Base-by-base conservation (phyloP, 2,888 invertebrate species). In the Drosophila colorata region DNA sequence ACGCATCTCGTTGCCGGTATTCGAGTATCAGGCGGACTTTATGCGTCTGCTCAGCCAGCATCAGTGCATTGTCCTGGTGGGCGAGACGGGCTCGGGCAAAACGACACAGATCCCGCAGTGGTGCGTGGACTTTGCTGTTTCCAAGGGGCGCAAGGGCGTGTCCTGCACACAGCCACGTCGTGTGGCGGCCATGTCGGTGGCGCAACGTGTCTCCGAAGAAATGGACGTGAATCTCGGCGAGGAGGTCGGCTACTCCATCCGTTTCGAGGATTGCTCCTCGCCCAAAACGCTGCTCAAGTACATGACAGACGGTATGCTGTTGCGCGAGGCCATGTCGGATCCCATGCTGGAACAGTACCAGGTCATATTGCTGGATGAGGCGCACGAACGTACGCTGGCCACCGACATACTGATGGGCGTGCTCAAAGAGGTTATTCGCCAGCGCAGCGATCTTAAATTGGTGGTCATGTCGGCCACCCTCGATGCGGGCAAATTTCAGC, bases 381-480 rank as follows among this genome's bases (percentile, higher is more conserved):
- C 99, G 89, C 99, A 99, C 93, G 99, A 99, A 93, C 95, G 99
- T 85, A 99, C 99, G 0, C 93, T 99, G 40, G 98, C 99, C 0
- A 99, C 99, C 0, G 99, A 99, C 91, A 98, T 99, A 58, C 93
- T 99, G 1, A 99, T 99, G 99, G 99, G 99, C 38, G 97, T 99
- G 0, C 92, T 98, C 0, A 99, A 99, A 92, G 99, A 99, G 93
- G 98, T 99, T 0, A 97, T 92, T 35, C 89, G 92, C 76, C 98
- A 99, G 87, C 94, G 99, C 23, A 93, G 94, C 0, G 99, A 99
- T 92, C 93, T 99, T 60, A 99, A 99, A 92, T 94, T 99, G 60
- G 98, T 99, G 69, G 97, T 99, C 88, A 99, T 99, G 99, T 98
- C 98, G 69, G 99, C 99, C 0, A 99, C 99, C 0, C 93, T 99